These are phyloP conservation scores for Chymomyza amoena DNA, from an alignment of 2,888 invertebrate genomes.

Conservation along the genomic window DNA sequence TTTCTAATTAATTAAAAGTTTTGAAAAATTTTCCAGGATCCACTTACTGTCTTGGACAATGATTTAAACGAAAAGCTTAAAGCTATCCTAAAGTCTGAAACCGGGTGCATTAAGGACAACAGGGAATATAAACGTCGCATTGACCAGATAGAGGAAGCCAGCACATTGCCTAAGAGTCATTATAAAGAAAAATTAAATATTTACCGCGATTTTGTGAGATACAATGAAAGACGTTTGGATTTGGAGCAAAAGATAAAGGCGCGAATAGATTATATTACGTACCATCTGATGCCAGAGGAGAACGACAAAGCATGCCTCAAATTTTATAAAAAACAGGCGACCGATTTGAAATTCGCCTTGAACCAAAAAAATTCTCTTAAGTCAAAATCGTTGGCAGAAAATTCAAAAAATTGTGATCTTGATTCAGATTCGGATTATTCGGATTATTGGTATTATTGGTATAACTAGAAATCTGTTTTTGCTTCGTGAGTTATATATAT, in stretches of 20 bases:
- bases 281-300: background rate
- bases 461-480: too few species aligned
- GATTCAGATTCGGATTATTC: background rate
- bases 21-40: background rate
- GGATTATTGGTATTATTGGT: background rate
- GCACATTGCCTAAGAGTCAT: background rate
- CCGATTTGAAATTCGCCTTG: background rate
- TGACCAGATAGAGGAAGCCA: background rate
- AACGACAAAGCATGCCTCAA: background rate
- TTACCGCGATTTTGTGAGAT: background rate
- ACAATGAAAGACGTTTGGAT: background rate
- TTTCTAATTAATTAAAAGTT: background rate
- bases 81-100: background rate
- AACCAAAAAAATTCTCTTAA: background rate
- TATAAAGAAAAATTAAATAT: background rate
- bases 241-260: background rate
- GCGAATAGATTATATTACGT: too few species aligned
- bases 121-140: background rate
- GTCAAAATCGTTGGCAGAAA: background rate
- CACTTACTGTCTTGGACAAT: background rate
- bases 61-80: background rate
- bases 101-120: background rate
- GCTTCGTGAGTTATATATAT: too few species aligned
- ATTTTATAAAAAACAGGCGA: background rate
- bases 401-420: background rate